phyloP scores from a whole-genome alignment of 2,113 vertebrate genomes.

The Nesoenas mayeri region DNA sequence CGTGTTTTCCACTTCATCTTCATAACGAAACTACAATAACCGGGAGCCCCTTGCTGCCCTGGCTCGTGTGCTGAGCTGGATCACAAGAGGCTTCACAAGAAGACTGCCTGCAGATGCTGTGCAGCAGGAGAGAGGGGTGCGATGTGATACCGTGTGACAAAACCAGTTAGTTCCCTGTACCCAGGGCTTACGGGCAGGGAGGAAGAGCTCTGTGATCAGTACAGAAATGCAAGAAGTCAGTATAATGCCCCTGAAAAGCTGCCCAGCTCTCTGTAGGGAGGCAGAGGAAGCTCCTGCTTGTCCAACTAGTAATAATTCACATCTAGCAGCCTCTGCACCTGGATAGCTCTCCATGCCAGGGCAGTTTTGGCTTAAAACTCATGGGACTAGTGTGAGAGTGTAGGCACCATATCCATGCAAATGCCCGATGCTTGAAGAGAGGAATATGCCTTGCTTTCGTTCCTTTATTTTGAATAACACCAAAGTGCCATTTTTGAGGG shows the following conservation, averaged over 20 bases:
- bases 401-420: not conserved
- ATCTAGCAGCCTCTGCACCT: not conserved
- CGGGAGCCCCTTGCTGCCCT: not conserved
- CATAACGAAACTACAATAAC: not conserved
- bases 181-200: not conserved
- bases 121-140: accelerated
- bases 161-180: not conserved
- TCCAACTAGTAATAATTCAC: not conserved
- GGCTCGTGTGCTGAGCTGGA: not conserved
- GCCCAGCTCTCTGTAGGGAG: not conserved
- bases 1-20: not conserved
- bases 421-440: not conserved
- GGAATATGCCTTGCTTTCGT: not conserved
- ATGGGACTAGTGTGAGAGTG: not conserved
- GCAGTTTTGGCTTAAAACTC: not conserved
- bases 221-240: not conserved
- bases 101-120: not conserved
- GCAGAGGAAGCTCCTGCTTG: not conserved
- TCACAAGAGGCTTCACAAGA: not conserved
- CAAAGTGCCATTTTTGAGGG: not conserved
- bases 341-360: not conserved
- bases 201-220: not conserved
- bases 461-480: not conserved
- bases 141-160: not conserved
- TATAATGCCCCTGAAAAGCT: not conserved